Evolutionary conservation across 2,797 vertebrate genomes (phyloP).

Genomic region (Catharus ustulatus): DNA sequence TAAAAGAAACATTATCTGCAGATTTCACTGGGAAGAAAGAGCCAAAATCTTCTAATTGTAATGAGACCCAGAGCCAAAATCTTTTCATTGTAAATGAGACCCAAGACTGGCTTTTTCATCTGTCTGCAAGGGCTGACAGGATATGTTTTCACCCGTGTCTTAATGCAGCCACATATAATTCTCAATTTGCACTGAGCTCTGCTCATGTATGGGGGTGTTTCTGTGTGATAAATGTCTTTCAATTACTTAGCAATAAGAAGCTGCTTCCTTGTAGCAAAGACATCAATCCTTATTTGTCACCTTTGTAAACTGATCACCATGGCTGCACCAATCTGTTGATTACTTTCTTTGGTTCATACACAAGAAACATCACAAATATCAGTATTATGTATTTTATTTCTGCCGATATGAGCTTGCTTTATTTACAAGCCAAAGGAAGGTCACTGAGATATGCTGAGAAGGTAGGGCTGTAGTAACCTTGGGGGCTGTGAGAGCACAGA

Average conservation of each 20-base stretch:
- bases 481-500: neutral
- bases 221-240: slow-evolving; percentile 27
- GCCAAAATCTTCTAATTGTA: neutral
- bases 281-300: slow-evolving; percentile 28
- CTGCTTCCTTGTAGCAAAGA: neutral
- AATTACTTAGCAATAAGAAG: slow-evolving; percentile 35
- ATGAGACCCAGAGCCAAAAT: neutral
- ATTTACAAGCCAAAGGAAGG: neutral
- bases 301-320: slow-evolving; percentile 16
- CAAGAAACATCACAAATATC: neutral
- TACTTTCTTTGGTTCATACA: neutral
- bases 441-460: neutral
- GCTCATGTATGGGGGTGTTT: neutral
- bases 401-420: neutral
- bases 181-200: neutral
- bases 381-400: neutral
- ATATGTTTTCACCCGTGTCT: neutral
- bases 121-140: neutral
- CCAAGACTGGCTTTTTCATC: neutral
- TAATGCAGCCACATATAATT: neutral
- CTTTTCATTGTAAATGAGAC: neutral
- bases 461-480: neutral
- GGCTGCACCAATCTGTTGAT: neutral
- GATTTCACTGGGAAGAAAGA: neutral
- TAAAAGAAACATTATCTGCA: neutral